Evolutionary conservation across 2,113 vertebrate genomes (phyloP).

Genomic region (Cinclus mexicanus): DNA sequence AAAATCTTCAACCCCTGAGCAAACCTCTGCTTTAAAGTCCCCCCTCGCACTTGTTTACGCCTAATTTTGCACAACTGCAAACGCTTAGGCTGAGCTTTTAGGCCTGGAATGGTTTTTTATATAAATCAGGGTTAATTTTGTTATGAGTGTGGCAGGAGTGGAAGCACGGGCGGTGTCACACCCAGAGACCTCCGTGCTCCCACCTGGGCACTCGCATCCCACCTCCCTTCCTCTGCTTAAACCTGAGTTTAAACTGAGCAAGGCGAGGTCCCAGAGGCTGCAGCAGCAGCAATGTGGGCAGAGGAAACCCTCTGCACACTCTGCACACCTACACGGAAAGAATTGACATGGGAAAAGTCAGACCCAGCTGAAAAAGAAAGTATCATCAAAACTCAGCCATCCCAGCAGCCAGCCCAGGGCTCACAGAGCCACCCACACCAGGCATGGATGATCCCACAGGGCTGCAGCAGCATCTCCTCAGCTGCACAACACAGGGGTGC

Average conservation of each 20-base stretch:
- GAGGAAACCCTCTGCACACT: constrained; percentile 1
- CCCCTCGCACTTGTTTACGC: accelerated
- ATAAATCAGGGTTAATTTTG: not conserved
- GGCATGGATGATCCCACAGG: accelerated
- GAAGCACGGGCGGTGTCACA: not conserved
- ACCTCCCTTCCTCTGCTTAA: not conserved
- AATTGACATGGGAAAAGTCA: not conserved
- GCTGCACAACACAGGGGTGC: not conserved
- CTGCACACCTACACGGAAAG: constrained; percentile 26
- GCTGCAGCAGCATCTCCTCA: not conserved
- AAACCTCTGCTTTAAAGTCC: not conserved
- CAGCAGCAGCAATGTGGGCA: not conserved
- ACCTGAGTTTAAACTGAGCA: not conserved
- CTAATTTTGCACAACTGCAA: not conserved
- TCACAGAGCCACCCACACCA: accelerated
- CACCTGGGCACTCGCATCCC: not conserved
- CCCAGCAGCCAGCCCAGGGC: not conserved
- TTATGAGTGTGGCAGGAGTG: not conserved
- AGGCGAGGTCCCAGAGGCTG: not conserved
- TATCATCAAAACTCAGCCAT: not conserved
- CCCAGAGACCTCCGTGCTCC: not conserved
- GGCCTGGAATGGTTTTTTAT: not conserved
- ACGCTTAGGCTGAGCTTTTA: not conserved
- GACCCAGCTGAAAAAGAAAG: not conserved
- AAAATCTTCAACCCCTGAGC: not conserved